A percentile compares a stretch with the other conserved stretches of the same genome.
These are phyloP conservation scores for Euproctis similis DNA, from an alignment of 2,888 invertebrate genomes.

Conservation along the genomic window DNA sequence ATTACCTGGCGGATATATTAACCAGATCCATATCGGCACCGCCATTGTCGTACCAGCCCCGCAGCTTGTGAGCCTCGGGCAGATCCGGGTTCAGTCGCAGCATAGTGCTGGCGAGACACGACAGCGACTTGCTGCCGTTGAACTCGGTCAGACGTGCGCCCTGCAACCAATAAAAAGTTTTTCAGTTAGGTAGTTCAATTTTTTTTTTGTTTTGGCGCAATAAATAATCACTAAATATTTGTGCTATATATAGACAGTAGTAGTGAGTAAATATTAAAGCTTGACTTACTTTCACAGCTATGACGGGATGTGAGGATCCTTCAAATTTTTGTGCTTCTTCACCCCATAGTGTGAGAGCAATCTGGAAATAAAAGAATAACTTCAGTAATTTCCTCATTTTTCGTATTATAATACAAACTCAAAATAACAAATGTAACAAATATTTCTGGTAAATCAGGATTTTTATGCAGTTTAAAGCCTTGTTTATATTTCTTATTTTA, in stretches of 20 bases:
- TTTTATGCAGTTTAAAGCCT: too few species aligned
- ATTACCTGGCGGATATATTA: constrained; percentile 80
- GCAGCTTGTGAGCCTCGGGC: constrained; percentile 87
- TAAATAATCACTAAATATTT: too few species aligned
- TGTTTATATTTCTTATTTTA: too few species aligned
- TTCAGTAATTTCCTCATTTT: too few species aligned
- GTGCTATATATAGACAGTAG: too few species aligned
- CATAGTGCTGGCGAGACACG: constrained; percentile 75
- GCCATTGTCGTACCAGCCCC: constrained; percentile 93
- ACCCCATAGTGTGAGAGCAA: constrained; percentile 94
- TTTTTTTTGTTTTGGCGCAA: neutral
- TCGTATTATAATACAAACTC: too few species aligned
- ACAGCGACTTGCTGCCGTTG: constrained; percentile 85
- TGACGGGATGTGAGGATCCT: constrained; percentile 83
- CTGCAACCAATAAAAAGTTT: constrained; percentile 29
- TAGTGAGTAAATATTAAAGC: too few species aligned
- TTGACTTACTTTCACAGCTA: constrained; percentile 82
- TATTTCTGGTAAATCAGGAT: too few species aligned
- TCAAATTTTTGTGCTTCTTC: constrained; percentile 90
- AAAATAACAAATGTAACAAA: too few species aligned
- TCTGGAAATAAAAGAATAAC: constrained; percentile 51
- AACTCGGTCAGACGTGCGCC: constrained; percentile 91
- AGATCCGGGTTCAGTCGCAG: constrained; percentile 92
- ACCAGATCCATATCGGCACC: constrained; percentile 78
- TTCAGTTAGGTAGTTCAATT: neutral